Conservation (phyloP, 2,113 vertebrate species). For the Psittacula cyanocephala region DNA sequence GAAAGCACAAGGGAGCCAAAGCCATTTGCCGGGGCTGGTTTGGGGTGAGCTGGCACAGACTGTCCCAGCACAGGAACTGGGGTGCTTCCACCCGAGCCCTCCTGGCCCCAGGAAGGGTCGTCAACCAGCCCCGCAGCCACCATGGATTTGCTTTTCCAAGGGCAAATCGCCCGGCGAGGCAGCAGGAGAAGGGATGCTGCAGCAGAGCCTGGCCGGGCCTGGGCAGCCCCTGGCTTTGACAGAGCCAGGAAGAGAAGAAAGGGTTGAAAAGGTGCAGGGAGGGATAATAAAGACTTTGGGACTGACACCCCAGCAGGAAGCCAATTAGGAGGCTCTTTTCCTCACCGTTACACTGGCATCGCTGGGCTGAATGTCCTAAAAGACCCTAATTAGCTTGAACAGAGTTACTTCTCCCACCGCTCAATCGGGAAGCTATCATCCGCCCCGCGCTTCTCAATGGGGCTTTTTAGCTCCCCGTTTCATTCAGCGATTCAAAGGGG, state of each 20-base stretch:
- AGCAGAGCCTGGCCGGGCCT: not conserved
- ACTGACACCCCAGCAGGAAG: constrained; percentile 67
- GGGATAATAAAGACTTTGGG: constrained; percentile 44
- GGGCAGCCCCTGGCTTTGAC: not conserved
- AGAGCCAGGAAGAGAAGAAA: constrained; percentile 1
- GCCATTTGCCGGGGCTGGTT: rapidly evolving
- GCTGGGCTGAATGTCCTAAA: constrained; percentile 56
- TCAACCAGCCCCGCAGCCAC: rapidly evolving
- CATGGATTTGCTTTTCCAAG: not conserved
- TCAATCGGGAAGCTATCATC: constrained; percentile 37
- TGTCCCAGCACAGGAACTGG: rapidly evolving
- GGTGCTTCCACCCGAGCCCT: not conserved
- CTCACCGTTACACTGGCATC: constrained; percentile 11
- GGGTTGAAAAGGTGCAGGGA: constrained; percentile 37
- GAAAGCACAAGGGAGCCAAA: rapidly evolving
- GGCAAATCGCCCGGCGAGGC: not conserved
- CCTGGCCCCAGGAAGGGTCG: no score
- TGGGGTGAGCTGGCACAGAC: rapidly evolving
- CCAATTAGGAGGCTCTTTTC: constrained; percentile 73
- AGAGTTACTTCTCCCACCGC: constrained; percentile 20
- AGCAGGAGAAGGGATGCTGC: not conserved
- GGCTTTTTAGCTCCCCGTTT: constrained; percentile 39
- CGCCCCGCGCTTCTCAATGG: not conserved
- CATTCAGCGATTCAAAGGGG: constrained; percentile 51
- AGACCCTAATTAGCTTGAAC: constrained; percentile 69